A percentile compares a stretch with the other conserved stretches of the same genome.
These are phyloP conservation scores for Trochalopteron elliotii DNA, from an alignment of 2,113 vertebrate genomes.

Conservation along the genomic window DNA sequence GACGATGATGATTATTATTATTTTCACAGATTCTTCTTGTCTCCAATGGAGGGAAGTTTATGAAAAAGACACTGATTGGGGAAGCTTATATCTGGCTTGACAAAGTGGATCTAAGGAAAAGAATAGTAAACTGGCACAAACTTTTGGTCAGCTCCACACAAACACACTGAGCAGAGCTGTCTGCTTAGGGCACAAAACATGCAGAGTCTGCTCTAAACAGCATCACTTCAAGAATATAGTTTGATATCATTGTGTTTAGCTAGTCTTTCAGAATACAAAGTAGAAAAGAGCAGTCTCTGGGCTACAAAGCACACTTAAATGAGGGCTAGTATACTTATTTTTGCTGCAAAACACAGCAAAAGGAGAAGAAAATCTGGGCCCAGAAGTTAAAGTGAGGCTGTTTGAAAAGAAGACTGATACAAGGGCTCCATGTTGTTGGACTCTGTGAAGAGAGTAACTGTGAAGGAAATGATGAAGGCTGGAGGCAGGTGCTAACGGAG, in stretches of 20 bases:
- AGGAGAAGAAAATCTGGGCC: conserved; percentile 43
- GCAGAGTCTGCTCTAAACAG: conserved; percentile 56
- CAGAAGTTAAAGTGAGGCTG: conserved; percentile 13
- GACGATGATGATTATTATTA: not conserved
- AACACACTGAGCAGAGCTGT: conserved; percentile 76
- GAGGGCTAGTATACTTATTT: conserved; percentile 57
- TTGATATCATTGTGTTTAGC: conserved; percentile 64
- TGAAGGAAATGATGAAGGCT: conserved; percentile 21
- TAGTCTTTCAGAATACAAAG: conserved; percentile 63
- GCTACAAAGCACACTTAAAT: conserved; percentile 41
- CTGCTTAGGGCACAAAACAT: conserved; percentile 51
- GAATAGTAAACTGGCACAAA: conserved; percentile 99
- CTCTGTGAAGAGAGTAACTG: conserved; percentile 32
- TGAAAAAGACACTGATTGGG: conserved; percentile 98
- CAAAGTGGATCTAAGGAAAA: conserved; percentile 98
- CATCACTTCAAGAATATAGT: conserved; percentile 27
- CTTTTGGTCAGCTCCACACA: conserved; percentile 89
- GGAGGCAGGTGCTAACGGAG: conserved; percentile 10
- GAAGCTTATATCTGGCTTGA: conserved; percentile 99
- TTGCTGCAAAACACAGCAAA: conserved; percentile 49
- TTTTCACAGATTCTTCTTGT: conserved; percentile 89
- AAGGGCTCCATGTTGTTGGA: conserved; percentile 8
- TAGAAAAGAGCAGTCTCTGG: conserved; percentile 23
- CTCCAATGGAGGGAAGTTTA: conserved; percentile 97
- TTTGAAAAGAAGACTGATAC: not conserved